phyloP scores from a whole-genome alignment of 2,888 invertebrate species.

The Trissolcus japonicus region DNA sequence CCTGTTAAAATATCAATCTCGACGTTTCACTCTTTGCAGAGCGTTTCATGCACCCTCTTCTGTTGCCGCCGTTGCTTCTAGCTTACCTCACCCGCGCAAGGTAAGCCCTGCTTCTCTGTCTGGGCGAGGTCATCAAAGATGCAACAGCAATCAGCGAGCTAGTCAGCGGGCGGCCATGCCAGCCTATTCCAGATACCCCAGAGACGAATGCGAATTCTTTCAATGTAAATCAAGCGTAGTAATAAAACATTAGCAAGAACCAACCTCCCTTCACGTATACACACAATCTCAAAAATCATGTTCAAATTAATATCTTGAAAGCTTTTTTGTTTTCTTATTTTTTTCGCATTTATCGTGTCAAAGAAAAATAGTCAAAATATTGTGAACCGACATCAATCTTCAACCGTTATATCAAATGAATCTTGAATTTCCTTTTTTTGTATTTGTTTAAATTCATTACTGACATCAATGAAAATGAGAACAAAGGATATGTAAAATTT shows the following conservation, averaged over 20 bases:
- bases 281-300: slow-evolving; percentile 36
- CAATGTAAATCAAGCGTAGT: slow-evolving; percentile 70
- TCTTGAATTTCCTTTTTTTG: too few relatives aligned
- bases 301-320: slow-evolving; percentile 35
- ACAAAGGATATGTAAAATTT: too few relatives aligned
- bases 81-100: slow-evolving; percentile 44
- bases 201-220: slow-evolving; percentile 71
- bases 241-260: slow-evolving; percentile 57
- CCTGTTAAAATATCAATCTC: slow-evolving; percentile 76
- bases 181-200: slow-evolving; percentile 61
- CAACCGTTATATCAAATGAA: too few relatives aligned
- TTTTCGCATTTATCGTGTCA: not conserved
- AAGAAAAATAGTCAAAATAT: not conserved
- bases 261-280: slow-evolving; percentile 15
- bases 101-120: slow-evolving; percentile 65
- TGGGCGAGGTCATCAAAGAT: slow-evolving; percentile 76
- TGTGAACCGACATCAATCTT: too few relatives aligned
- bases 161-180: slow-evolving; percentile 70
- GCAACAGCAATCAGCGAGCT: slow-evolving; percentile 76
- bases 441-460: too few relatives aligned
- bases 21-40: slow-evolving; percentile 72
- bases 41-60: slow-evolving; percentile 66
- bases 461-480: too few relatives aligned
- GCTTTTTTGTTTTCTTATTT: slow-evolving; percentile 5
- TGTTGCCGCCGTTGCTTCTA: slow-evolving; percentile 47